Base-by-base conservation (phyloP, 2,797 vertebrate species). In the Mus caroli region DNA sequence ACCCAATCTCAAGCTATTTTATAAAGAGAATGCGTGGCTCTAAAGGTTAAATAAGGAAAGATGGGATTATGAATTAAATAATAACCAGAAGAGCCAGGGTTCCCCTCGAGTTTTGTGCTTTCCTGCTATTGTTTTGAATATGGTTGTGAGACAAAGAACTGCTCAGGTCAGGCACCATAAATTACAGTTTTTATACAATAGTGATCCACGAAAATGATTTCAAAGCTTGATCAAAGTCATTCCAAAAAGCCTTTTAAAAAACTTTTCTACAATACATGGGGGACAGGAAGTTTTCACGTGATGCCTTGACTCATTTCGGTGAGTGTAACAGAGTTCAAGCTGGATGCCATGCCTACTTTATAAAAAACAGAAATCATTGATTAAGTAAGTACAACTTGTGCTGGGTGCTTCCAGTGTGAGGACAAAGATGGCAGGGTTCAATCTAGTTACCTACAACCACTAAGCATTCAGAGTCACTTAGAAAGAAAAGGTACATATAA, bases 151-250 rank as follows among this genome's bases (percentile, higher is more conserved):
- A 99, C 99, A 99, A 99, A 99, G 99, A 99, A 98, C 98, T 98
- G 98, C 98, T 98, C 95, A 99, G 99, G 99, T 99, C 99, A 99
- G 98, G 98, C 98, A 97, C 99, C 99, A 99, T 99, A 99, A 99
- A 99, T 99, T 99, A 98, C 40, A 98, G 95, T 98, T 98, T 99
- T 98, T 69, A 69, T 98, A 99, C 99, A 99, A 99, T 99, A 98
- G 98, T 98, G 98, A 98, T 99, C 98, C 98, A 99, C 99, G 98
- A 98, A 97, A 97, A 98, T 98, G 98, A 99, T 98, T 99, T 98
- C 97, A 98, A 97, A 98, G 97, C 95, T 62, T 97, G 98, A 99
- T 99, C 99, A 99, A 99, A 99, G 99, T 98, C 96, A 97, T 98
- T 98, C 46, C 98, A 98, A 97, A 98, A 98, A 91, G 93, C 92